phyloP scores from a whole-genome alignment of 1,140 invertebrate genomes.

The Sycophaga agraensis region DNA sequence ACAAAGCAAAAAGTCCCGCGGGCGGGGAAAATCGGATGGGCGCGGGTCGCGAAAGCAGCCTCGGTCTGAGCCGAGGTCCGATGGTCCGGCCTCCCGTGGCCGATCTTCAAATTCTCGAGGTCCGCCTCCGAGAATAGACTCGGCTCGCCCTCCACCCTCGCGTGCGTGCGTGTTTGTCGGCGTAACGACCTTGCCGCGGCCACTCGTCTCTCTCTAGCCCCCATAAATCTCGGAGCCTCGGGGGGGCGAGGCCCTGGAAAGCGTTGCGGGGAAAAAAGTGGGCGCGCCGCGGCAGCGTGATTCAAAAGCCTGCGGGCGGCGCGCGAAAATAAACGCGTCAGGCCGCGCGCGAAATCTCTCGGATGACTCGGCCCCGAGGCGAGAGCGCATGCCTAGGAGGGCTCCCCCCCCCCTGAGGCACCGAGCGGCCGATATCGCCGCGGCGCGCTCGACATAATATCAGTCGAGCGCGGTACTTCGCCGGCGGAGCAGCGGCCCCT shows the following conservation, averaged over 20 bases:
- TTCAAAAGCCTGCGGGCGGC: no score
- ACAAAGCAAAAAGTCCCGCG: neutral
- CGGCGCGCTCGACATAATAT: no score
- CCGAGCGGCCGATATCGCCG: neutral
- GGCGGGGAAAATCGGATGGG: neutral
- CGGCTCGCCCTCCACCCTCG: neutral
- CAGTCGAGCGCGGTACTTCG: constrained; percentile 8
- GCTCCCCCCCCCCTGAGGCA: neutral
- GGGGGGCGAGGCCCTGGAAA: no score
- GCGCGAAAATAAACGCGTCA: no score
- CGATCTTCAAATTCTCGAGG: neutral
- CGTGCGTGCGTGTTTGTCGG: no score
- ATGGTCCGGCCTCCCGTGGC: no score
- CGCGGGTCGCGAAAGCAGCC: neutral
- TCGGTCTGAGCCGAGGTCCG: no score
- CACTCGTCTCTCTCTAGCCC: no score
- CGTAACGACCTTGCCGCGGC: constrained; percentile 7
- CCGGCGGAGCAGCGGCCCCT: constrained; percentile 24
- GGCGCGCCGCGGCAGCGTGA: no score
- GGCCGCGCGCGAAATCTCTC: no score
- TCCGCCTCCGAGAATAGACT: neutral
- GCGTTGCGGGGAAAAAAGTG: no score
- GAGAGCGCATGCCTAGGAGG: neutral
- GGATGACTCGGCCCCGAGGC: neutral
- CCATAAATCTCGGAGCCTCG: neutral